A percentile compares a stretch with the other conserved stretches of the same genome.
Evolutionary conservation across 2,113 vertebrate genomes (phyloP).

Genomic region (Trachemys scripta): DNA sequence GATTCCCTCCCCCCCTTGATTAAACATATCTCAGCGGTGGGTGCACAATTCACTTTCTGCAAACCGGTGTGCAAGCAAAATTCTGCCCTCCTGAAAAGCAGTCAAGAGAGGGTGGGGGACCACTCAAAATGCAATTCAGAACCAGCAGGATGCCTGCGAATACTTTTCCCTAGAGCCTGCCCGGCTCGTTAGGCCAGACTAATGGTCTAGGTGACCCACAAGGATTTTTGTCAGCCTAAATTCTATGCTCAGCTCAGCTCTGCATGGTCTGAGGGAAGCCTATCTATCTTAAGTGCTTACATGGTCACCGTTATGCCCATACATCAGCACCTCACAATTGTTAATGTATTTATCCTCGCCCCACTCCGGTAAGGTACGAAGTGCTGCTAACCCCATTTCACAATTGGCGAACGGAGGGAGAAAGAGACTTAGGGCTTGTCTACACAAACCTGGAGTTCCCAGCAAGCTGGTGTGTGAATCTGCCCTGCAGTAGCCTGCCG

Average conservation of each 20-base stretch:
- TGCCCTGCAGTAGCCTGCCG: not conserved
- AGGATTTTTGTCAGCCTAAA: not conserved
- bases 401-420: rapidly evolving
- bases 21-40: not conserved
- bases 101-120: rapidly evolving
- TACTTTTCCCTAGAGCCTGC: not conserved
- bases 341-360: not conserved
- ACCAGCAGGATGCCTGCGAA: not conserved
- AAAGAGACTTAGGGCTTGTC: not conserved
- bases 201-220: not conserved
- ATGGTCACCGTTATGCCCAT: no score
- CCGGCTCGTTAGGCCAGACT: not conserved
- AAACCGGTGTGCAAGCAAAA: rapidly evolving
- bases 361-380: not conserved
- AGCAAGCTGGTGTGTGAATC: not conserved
- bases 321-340: not conserved
- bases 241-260: not conserved
- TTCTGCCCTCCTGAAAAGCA: not conserved
- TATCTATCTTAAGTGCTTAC: not conserved
- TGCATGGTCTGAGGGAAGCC: rapidly evolving
- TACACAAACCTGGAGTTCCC: not conserved
- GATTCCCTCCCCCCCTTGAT: not conserved
- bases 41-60: not conserved
- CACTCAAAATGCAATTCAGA: not conserved
- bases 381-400: not conserved